Conservation (phyloP, 2,113 vertebrate species). For the Onychorhynchus coronatus region DNA sequence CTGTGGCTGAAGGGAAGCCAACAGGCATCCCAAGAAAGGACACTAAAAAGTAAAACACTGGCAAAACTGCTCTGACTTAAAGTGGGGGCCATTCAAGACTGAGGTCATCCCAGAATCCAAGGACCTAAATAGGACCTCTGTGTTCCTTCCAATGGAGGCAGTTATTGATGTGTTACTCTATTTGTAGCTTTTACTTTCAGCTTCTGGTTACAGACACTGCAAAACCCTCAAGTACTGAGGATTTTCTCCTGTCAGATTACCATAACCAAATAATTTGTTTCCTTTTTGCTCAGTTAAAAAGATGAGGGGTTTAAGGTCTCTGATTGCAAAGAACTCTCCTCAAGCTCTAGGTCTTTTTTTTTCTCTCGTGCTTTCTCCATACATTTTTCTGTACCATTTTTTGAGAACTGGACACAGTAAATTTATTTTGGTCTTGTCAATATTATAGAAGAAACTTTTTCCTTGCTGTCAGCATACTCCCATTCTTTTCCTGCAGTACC, state of each 20-base stretch:
- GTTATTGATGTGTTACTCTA: neutral
- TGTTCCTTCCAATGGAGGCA: neutral
- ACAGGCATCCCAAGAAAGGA: neutral
- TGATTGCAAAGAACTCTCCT: neutral
- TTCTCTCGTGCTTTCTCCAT: neutral
- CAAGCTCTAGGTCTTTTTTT: neutral
- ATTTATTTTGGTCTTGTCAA: neutral
- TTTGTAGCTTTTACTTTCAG: neutral
- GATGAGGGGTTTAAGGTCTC: neutral
- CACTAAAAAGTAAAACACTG: neutral
- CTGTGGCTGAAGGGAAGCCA: slow-evolving; percentile 8
- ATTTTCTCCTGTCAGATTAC: neutral
- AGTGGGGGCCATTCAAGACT: neutral
- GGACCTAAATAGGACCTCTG: neutral
- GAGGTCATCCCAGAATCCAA: neutral
- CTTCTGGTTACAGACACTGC: neutral
- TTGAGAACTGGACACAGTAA: neutral
- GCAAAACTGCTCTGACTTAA: neutral
- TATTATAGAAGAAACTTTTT: neutral
- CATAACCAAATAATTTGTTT: neutral
- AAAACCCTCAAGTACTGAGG: neutral
- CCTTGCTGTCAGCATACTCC: neutral
- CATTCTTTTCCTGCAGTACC: neutral
- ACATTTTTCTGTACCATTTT: neutral
- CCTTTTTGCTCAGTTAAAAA: neutral